Evolutionary conservation across 64 coral and sea anemone genomes (phyloP).

Genomic region (Hydrozoanthus tunicans): DNA sequence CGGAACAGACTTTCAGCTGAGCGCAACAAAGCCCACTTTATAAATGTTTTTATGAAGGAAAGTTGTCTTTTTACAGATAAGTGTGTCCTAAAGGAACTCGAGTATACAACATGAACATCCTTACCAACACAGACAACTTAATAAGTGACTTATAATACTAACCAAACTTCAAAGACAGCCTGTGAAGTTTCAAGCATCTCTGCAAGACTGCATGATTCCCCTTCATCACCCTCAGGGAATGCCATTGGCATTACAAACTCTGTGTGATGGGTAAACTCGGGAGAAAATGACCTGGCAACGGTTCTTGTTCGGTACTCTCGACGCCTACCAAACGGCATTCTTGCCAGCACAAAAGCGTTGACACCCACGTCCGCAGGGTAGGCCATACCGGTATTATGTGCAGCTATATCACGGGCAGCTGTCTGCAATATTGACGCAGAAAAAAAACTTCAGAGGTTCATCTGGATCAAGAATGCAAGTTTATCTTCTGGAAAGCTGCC

Average conservation of each 20-base stretch:
- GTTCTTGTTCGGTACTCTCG: slow-evolving; percentile 68
- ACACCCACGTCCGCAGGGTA: slow-evolving; percentile 94
- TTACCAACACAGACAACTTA: not conserved
- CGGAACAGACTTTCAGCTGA: no score
- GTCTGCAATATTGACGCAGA: slow-evolving; percentile 17
- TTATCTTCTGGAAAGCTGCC: no score
- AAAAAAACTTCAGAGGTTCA: not conserved
- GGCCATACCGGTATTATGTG: slow-evolving; percentile 57
- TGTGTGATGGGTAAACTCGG: slow-evolving; percentile 80
- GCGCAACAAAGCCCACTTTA: no score
- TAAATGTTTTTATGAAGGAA: no score
- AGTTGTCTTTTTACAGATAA: no score
- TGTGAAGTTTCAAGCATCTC: slow-evolving; percentile 87
- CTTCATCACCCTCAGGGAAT: slow-evolving; percentile 34
- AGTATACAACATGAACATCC: no score
- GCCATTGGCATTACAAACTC: slow-evolving; percentile 71
- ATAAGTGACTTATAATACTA: slow-evolving; percentile 12
- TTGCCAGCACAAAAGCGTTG: slow-evolving; percentile 80
- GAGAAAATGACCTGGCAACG: slow-evolving; percentile 86
- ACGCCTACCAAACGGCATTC: slow-evolving; percentile 81
- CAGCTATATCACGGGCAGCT: slow-evolving; percentile 53
- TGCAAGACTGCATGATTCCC: slow-evolving; percentile 68
- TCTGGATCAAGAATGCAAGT: not conserved
- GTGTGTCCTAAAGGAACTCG: no score
- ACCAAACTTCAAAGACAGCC: slow-evolving; percentile 95